Percentiles rank a stretch among this genome's conserved stretches.
phyloP scores from a whole-genome alignment of 2,113 vertebrate genomes.

The Climacteris rufus region DNA sequence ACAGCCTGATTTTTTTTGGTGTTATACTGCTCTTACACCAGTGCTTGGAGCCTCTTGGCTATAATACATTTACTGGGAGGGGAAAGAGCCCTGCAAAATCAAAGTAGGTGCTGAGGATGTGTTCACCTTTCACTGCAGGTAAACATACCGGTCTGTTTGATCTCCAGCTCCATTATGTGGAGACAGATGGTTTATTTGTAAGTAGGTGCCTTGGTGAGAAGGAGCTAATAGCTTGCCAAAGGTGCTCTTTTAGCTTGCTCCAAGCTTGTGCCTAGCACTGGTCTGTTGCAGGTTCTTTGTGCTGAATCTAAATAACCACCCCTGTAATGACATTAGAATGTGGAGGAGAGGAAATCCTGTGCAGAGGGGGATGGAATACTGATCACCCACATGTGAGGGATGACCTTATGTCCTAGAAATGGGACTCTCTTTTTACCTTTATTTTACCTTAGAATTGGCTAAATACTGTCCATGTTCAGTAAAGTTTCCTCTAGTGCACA shows the following conservation, averaged over 20 bases:
- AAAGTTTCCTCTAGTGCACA: not conserved
- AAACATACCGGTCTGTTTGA: not conserved
- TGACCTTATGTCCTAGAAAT: not conserved
- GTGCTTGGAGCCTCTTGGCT: not conserved
- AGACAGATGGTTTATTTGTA: not conserved
- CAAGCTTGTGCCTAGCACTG: not conserved
- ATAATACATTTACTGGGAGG: not conserved
- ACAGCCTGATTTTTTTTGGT: not conserved
- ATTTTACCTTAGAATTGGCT: not conserved
- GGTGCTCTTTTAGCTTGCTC: not conserved
- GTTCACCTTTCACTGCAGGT: not conserved
- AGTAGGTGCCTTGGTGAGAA: not conserved
- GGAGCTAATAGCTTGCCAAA: not conserved
- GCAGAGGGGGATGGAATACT: not conserved
- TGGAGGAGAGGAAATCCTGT: not conserved
- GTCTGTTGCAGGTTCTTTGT: not conserved
- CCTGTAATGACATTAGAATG: not conserved
- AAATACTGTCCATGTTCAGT: not conserved
- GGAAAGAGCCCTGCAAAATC: too few species aligned
- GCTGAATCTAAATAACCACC: not conserved
- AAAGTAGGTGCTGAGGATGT: not conserved
- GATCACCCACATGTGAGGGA: fast-evolving
- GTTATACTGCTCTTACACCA: not conserved
- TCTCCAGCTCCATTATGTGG: not conserved
- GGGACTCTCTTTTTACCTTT: not conserved